Evolutionary conservation across 2,113 vertebrate species (phyloP).

Genomic region (Panthera tigris): DNA sequence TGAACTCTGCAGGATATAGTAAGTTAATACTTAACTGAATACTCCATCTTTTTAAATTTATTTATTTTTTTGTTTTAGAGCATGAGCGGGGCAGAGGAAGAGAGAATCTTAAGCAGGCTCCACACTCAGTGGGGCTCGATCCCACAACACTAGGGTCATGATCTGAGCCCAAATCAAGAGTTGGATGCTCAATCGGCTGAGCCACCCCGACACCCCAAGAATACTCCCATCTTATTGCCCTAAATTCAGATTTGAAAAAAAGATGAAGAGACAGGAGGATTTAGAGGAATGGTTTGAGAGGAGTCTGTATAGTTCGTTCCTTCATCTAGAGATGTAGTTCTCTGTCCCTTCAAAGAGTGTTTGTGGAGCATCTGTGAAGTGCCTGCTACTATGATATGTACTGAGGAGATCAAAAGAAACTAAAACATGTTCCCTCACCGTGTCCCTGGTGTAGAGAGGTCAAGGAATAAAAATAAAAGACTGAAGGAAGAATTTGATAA

Average conservation of each 20-base stretch:
- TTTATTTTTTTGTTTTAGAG: no score
- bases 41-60: not conserved
- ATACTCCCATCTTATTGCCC: not conserved
- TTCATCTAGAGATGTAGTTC: not conserved
- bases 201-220: no score
- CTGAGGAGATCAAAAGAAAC: not conserved
- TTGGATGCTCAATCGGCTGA: no score
- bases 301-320: not conserved
- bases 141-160: no score
- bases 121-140: no score
- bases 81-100: no score
- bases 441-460: not conserved
- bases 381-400: no score
- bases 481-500: not conserved
- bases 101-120: no score
- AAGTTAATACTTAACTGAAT: not conserved
- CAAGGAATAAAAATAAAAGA: not conserved
- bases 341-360: not conserved
- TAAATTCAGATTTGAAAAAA: not conserved
- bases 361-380: not conserved
- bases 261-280: not conserved
- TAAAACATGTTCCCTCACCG: not conserved
- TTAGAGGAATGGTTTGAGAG: not conserved
- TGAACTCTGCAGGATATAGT: not conserved
- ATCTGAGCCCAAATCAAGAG: no score